Evolutionary conservation across 1,140 invertebrate genomes (phyloP).

Genomic region (Alviniconcha marisindica): DNA sequence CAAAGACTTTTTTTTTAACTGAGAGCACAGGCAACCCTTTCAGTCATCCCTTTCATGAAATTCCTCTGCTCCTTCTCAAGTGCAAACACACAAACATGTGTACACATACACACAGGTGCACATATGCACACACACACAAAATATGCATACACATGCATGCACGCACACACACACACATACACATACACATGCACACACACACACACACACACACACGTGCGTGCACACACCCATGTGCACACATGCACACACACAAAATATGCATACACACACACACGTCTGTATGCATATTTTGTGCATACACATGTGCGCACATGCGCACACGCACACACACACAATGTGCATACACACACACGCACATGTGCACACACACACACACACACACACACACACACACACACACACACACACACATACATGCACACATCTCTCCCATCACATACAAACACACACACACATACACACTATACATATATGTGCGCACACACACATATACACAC

Average conservation of each 20-base stretch:
- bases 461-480: not conserved
- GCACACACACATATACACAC: constrained; percentile 9
- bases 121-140: not conserved
- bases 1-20: too few species aligned
- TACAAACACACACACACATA: not conserved
- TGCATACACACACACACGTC: not conserved
- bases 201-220: not conserved
- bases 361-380: constrained; percentile 4
- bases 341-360: not conserved
- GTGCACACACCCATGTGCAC: not conserved
- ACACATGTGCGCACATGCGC: too few species aligned
- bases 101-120: not conserved
- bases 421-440: not conserved
- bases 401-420: not conserved
- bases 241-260: not conserved
- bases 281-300: too few species aligned
- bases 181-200: constrained; percentile 3
- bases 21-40: too few species aligned
- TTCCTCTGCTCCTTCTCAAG: too few species aligned
- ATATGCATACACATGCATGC: not conserved
- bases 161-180: not conserved
- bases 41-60: too few species aligned
- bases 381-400: not conserved
- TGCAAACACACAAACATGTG: too few species aligned
- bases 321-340: not conserved